Conservation (phyloP, 2,113 vertebrate species). For the Catagonus wagneri region DNA sequence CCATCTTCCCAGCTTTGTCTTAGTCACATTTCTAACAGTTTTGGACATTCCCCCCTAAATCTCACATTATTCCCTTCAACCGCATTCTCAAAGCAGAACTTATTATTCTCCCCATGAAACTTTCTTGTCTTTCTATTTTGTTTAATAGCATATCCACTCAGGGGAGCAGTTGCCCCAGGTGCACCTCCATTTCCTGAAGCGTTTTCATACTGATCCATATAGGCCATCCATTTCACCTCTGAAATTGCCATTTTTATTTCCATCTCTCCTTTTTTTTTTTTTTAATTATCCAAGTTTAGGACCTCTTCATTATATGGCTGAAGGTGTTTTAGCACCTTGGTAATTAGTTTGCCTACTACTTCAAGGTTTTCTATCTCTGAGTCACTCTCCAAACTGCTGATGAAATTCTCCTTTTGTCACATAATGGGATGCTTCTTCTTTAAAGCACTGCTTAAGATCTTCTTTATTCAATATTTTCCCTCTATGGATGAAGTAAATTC, state of each 20-base stretch:
- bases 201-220: not conserved
- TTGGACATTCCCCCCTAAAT: not conserved
- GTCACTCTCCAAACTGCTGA: not conserved
- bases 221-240: not conserved
- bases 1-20: not conserved
- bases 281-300: not conserved
- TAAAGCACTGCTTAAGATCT: not conserved
- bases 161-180: not conserved
- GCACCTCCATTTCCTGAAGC: not conserved
- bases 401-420: not conserved
- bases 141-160: not conserved
- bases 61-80: not conserved
- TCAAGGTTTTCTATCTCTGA: not conserved
- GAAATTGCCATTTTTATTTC: not conserved
- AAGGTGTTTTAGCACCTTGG: not conserved
- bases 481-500: not conserved
- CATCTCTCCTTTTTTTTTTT: not conserved
- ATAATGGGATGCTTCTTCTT: not conserved
- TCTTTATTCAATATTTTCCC: not conserved
- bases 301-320: not conserved
- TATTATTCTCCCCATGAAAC: not conserved
- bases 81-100: not conserved
- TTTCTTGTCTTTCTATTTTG: not conserved
- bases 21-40: not conserved
- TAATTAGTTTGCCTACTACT: not conserved